Evolutionary conservation across 2,113 vertebrate species (phyloP).

Genomic region (Galeopterus variegatus): DNA sequence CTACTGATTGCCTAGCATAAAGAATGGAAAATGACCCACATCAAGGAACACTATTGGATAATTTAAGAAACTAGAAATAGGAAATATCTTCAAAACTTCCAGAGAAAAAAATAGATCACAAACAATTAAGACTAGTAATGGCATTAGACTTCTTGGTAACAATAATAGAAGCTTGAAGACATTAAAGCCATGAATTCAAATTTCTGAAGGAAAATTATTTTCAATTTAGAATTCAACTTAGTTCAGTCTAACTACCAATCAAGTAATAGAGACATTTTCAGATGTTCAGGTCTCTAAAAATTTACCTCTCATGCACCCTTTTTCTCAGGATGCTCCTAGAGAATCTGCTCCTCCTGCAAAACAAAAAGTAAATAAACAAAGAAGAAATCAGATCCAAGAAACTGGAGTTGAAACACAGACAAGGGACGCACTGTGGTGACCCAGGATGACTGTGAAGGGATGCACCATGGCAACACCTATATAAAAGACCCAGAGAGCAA

Average conservation of each 20-base stretch:
- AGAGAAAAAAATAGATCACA: background rate
- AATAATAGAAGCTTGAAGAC: background rate
- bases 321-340: background rate
- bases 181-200: background rate
- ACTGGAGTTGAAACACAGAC: background rate
- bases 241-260: background rate
- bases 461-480: background rate
- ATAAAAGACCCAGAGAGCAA: background rate
- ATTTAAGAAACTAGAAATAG: constrained; percentile 24
- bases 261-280: constrained; percentile 7
- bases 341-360: background rate
- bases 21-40: constrained; percentile 5
- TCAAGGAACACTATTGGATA: background rate
- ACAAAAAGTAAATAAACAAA: constrained; percentile 15
- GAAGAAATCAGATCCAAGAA: background rate
- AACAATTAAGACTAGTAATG: background rate
- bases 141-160: background rate
- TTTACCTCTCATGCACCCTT: background rate
- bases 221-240: background rate
- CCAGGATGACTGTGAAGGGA: background rate
- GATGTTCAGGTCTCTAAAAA: background rate
- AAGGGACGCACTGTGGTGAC: background rate
- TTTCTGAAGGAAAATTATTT: constrained; percentile 38
- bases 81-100: background rate
- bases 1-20: background rate